These are phyloP conservation scores for Heterohyrax brucei DNA, from an alignment of 2,797 vertebrate species.

Conservation along the genomic window DNA sequence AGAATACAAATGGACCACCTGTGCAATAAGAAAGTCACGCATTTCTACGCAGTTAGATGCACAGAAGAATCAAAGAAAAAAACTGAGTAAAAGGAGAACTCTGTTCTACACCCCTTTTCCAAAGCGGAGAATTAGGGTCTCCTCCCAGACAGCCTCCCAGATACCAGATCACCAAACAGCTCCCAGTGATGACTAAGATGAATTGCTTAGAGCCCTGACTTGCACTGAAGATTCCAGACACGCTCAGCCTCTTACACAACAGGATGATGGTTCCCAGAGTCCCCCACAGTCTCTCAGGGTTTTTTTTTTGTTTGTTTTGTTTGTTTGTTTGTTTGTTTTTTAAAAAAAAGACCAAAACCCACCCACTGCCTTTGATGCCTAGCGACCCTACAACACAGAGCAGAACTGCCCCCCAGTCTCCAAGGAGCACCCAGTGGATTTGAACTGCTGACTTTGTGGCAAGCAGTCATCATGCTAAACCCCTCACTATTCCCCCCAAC, in stretches of 20 bases:
- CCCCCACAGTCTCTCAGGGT: neutral
- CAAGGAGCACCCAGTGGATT: too few relatives aligned
- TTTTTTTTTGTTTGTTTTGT: neutral
- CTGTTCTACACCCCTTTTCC: neutral
- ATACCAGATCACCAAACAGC: neutral
- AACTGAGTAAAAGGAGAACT: neutral
- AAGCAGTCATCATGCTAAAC: too few relatives aligned
- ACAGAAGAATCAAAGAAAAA: slow-evolving; percentile 52
- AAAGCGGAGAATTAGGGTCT: slow-evolving; percentile 39
- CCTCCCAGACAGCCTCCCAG: neutral
- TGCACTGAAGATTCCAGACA: neutral
- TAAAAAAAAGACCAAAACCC: neutral
- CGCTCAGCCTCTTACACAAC: neutral
- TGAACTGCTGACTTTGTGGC: too few relatives aligned
- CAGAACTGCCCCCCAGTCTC: too few relatives aligned
- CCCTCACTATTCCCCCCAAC: too few relatives aligned
- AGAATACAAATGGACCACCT: neutral
- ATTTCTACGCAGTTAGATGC: neutral
- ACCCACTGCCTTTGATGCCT: too few relatives aligned
- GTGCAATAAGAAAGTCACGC: neutral
- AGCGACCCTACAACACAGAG: too few relatives aligned
- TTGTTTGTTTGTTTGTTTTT: too few relatives aligned
- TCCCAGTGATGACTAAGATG: neutral
- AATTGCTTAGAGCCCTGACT: neutral
- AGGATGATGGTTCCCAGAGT: neutral